Evolutionary conservation across 2,797 vertebrate genomes (phyloP), one percentile per base, ranked within the genome.

Genomic region (Hypotaenidia okinawae): DNA sequence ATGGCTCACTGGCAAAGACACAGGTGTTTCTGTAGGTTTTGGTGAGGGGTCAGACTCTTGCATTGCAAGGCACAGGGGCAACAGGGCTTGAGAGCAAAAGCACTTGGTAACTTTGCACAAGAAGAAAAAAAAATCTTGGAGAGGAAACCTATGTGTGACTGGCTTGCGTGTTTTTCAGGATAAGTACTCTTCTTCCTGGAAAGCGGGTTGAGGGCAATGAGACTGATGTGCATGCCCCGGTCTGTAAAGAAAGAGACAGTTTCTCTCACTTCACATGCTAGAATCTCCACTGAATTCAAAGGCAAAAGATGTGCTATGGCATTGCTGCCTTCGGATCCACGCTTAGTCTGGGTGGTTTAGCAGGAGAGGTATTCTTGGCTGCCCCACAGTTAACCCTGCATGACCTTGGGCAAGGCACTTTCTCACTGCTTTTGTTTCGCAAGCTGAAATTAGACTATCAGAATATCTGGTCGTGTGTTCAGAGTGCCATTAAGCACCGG

Each of bases 211-310:
- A 49, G 22, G 4, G 3, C 35, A 25, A 8, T 6, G n/a, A 87
- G 33, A 30, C 25, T 0, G 3, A 49, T 16, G 19, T 1, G 0
- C 10, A 6, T 21, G 35, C 33, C 37, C 18, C 45, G 11, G 11
- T 62, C 16, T 32, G 9, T 12, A 2, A 5, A 35, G 59, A 73
- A 55, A 39, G 24, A 30, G 28, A 27, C 47, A 18, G 2, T 35
- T 93, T 91, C 49, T 87, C 32, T 35, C 27, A 62, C 14, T 73
- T 85, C 4, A 22, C 30, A 39, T 91, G 43, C 58, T 57, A 32
- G 6, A 59, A 74, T 24, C 41, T 62, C 47, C 39, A 12, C 3
- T 21, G 39, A 52, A 63, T 21, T 63, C 33, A 83, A 52, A 88
- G n/a, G 39, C 2, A 39, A 30, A 69, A 61, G 67, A 51, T 24